phyloP scores from a whole-genome alignment of 2,113 vertebrate genomes.

The Cyprinus carpio region DNA sequence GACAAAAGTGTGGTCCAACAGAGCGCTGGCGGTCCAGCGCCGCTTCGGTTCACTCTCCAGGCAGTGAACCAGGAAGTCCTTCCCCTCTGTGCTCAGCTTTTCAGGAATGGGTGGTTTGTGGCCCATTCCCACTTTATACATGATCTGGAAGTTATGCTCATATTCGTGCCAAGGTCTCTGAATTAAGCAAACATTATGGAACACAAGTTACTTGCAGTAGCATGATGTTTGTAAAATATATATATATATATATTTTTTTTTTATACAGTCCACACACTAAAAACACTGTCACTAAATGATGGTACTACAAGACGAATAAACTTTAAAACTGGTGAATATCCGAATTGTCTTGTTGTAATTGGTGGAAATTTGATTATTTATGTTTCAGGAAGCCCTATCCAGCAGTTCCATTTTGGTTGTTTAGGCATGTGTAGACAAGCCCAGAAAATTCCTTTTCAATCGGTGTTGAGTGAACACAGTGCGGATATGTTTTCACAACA shows the following conservation, averaged over 20 bases:
- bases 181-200: conserved; percentile 18
- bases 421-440: no score
- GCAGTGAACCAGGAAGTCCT: conserved; percentile 94
- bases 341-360: no score
- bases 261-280: neutral
- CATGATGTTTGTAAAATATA: neutral
- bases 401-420: no score
- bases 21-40: conserved; percentile 94
- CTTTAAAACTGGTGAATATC: no score
- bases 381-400: no score
- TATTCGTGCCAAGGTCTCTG: conserved; percentile 99
- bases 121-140: conserved; percentile 99
- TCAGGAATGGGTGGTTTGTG: conserved; percentile 97
- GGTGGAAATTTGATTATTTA: no score
- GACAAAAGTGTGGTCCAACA: conserved; percentile 96
- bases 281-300: no score
- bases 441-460: no score
- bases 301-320: no score
- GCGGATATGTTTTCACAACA: no score
- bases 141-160: conserved; percentile 99
- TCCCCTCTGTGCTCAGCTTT: conserved; percentile 94
- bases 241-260: no score
- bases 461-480: no score
- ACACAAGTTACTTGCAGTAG: neutral
- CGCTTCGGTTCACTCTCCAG: conserved; percentile 95